phyloP scores from a whole-genome alignment of 1,140 invertebrate genomes.

The Drosophila auraria region DNA sequence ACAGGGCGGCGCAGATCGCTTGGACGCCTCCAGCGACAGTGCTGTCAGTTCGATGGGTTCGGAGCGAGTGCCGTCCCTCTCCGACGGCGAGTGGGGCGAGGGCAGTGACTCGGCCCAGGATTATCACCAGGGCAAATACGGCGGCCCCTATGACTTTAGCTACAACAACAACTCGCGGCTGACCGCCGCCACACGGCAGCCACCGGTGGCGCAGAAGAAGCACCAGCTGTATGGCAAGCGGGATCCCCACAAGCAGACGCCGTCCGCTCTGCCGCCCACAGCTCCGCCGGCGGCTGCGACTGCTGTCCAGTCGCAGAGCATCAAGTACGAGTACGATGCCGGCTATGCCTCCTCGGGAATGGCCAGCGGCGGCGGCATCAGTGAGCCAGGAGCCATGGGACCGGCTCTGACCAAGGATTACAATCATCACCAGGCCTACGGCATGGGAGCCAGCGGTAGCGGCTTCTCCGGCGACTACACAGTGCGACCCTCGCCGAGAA shows the following conservation, averaged over 20 bases:
- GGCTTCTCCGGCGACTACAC: constrained; percentile 88
- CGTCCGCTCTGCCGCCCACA: constrained; percentile 46
- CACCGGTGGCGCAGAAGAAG: constrained; percentile 94
- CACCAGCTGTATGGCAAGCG: constrained; percentile 96
- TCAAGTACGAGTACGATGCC: constrained; percentile 88
- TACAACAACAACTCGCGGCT: constrained; percentile 86
- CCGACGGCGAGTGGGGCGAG: constrained; percentile 95
- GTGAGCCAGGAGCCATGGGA: constrained; percentile 85
- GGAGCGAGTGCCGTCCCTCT: constrained; percentile 93
- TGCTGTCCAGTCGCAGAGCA: constrained; percentile 85
- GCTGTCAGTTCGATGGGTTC: constrained; percentile 96
- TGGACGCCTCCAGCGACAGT: constrained; percentile 93
- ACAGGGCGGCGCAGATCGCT: constrained; percentile 87
- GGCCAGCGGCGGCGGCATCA: constrained; percentile 44
- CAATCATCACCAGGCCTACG: constrained; percentile 86
- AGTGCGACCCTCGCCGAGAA: constrained; percentile 86
- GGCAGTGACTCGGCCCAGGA: constrained; percentile 92
- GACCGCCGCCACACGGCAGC: constrained; percentile 84
- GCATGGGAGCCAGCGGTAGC: constrained; percentile 67
- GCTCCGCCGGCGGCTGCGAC: constrained; percentile 50
- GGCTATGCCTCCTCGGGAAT: constrained; percentile 61
- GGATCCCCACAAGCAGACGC: constrained; percentile 89
- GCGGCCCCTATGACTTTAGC: constrained; percentile 91
- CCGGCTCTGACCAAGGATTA: constrained; percentile 85
- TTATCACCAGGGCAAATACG: constrained; percentile 89